Percentiles rank a stretch among this genome's conserved stretches.
Evolutionary conservation across 1,140 invertebrate species (phyloP).

Genomic region (Drosophila nigromelanica): DNA sequence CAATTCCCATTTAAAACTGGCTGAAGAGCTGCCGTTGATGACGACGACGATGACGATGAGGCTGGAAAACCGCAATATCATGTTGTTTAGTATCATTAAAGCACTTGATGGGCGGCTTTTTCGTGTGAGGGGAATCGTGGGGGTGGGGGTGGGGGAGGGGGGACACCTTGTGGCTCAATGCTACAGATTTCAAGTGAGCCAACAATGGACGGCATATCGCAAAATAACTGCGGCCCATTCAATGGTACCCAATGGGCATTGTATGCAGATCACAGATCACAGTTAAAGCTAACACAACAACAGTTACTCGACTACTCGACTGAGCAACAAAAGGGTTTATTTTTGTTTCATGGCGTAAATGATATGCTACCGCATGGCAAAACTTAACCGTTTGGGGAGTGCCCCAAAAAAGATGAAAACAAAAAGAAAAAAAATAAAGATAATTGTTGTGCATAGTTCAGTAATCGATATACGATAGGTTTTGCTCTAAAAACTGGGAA

Average conservation of each 20-base stretch:
- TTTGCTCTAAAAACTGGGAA: constrained; percentile 11
- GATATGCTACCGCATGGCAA: constrained; percentile 28
- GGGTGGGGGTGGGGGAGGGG: background rate
- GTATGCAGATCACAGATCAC: constrained; percentile 67
- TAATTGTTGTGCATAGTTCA: constrained; percentile 9
- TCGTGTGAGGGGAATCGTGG: background rate
- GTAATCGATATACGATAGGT: constrained; percentile 33
- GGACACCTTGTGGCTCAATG: constrained; percentile 26
- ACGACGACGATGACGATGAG: constrained; percentile 30
- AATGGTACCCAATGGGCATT: constrained; percentile 60
- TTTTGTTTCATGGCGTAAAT: constrained; percentile 24
- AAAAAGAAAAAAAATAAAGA: background rate
- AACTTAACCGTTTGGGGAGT: constrained; percentile 29
- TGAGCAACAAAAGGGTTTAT: constrained; percentile 45
- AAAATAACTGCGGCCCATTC: constrained; percentile 34
- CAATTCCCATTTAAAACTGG: constrained; percentile 34
- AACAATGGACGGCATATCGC: constrained; percentile 47
- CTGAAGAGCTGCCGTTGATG: constrained; percentile 30
- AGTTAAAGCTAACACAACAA: constrained; percentile 16
- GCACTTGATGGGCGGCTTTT: constrained; percentile 1
- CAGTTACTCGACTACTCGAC: constrained; percentile 35
- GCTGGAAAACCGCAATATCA: constrained; percentile 67
- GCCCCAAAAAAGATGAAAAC: constrained; percentile 8
- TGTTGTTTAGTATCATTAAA: constrained; percentile 70
- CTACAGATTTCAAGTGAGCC: constrained; percentile 47